Conservation (phyloP, 2,888 invertebrate genomes). For the Tanytarsus gracilentus region DNA sequence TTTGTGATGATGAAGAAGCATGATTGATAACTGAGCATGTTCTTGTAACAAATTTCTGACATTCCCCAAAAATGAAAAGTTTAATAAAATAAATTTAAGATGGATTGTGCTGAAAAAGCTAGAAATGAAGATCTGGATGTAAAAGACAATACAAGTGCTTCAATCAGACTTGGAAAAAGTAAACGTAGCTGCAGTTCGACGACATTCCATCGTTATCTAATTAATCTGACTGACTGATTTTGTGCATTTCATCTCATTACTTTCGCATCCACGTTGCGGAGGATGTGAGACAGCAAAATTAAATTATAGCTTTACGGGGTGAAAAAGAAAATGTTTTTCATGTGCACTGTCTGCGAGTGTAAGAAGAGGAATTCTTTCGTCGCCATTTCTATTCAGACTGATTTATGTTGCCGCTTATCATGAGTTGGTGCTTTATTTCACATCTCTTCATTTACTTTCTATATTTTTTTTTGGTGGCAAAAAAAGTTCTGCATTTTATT, state of each 20-base stretch:
- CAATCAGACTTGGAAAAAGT: no score
- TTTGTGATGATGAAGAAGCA: background rate
- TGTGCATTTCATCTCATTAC: background rate
- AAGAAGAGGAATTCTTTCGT: conserved; percentile 23
- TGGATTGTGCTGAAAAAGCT: no score
- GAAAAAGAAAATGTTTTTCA: background rate
- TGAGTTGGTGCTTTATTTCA: background rate
- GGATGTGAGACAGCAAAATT: background rate
- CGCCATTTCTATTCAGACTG: conserved; percentile 28
- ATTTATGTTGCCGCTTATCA: conserved; percentile 29
- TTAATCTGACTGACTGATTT: conserved; percentile 22
- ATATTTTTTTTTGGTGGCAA: background rate
- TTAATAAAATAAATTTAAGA: no score
- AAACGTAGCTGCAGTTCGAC: background rate
- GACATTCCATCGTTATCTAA: conserved; percentile 16
- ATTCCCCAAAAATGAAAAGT: no score
- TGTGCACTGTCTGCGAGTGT: background rate
- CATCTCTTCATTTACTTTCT: background rate
- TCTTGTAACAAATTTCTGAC: no score
- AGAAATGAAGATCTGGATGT: no score
- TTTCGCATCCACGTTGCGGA: background rate
- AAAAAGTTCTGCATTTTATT: background rate
- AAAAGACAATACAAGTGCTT: no score
- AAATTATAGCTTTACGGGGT: background rate
- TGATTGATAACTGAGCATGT: background rate